These are phyloP conservation scores for Mesaphorura yosii DNA, from an alignment of 1,140 invertebrate species.

Conservation along the genomic window DNA sequence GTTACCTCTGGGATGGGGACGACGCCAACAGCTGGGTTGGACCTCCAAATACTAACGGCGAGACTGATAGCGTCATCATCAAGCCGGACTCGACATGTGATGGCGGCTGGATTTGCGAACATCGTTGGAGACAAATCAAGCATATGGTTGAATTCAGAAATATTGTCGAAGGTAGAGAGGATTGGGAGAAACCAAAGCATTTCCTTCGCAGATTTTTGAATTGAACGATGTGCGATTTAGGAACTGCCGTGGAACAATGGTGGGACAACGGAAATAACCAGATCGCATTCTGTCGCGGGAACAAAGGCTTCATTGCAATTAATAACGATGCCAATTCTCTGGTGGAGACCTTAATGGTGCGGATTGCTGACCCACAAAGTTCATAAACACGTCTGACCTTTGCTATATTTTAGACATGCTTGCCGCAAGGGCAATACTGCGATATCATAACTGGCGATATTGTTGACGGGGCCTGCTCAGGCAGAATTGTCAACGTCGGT, in stretches of 20 bases:
- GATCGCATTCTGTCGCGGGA: constrained; percentile 38
- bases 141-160: constrained; percentile 69
- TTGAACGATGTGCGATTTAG: not conserved
- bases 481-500: constrained; percentile 40
- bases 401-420: constrained; percentile 36
- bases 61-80: constrained; percentile 53
- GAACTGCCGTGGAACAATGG: constrained; percentile 34
- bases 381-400: no score
- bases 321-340: constrained; percentile 37
- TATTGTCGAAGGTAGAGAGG: constrained; percentile 37
- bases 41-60: constrained; percentile 37
- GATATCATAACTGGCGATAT: constrained; percentile 44
- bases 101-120: constrained; percentile 79
- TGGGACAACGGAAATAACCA: constrained; percentile 38
- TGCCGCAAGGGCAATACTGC: constrained; percentile 44
- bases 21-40: constrained; percentile 1
- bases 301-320: constrained; percentile 38
- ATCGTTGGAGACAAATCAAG: constrained; percentile 64
- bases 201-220: not conserved
- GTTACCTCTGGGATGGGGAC: constrained; percentile 37
- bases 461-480: constrained; percentile 38
- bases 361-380: no score
- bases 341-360: no score
- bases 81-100: constrained; percentile 53
- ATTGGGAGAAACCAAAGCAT: not conserved